phyloP scores from a whole-genome alignment of 2,113 vertebrate genomes.

The Pseudolaguvia tuberculata region DNA sequence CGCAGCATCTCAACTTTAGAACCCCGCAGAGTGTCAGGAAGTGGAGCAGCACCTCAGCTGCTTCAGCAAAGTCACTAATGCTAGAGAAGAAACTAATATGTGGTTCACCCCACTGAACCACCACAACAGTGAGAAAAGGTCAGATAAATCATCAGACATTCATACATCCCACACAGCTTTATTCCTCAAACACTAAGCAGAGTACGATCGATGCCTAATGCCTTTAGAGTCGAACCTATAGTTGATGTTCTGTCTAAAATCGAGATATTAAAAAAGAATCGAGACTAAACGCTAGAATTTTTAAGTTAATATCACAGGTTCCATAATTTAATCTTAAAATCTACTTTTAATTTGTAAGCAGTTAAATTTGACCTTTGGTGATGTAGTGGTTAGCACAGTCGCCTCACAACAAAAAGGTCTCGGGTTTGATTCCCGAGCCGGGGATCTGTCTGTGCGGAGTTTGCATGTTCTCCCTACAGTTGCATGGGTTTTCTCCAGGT shows the following conservation, averaged over 20 bases:
- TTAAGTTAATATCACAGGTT: too few relatives aligned
- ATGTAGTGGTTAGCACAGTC: too few relatives aligned
- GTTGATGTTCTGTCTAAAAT: background rate
- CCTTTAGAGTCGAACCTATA: background rate
- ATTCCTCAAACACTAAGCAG: background rate
- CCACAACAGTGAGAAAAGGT: background rate
- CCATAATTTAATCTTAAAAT: too few relatives aligned
- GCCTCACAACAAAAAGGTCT: too few relatives aligned
- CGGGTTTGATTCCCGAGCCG: too few relatives aligned
- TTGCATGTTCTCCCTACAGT: too few relatives aligned
- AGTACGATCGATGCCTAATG: background rate
- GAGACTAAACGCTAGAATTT: too few relatives aligned
- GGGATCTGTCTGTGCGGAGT: too few relatives aligned
- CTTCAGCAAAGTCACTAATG: conserved; percentile 6
- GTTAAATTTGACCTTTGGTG: too few relatives aligned
- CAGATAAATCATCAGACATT: background rate
- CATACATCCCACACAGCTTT: background rate
- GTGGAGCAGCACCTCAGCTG: background rate
- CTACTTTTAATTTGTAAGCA: too few relatives aligned
- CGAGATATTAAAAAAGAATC: background rate
- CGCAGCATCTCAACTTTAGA: background rate
- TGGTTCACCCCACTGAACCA: conserved; percentile 10
- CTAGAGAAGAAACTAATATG: background rate
- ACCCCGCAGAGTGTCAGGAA: conserved; percentile 26
- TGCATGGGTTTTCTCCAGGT: too few relatives aligned